phyloP scores from a whole-genome alignment of 2,797 vertebrate species.

The Cygnus olor region DNA sequence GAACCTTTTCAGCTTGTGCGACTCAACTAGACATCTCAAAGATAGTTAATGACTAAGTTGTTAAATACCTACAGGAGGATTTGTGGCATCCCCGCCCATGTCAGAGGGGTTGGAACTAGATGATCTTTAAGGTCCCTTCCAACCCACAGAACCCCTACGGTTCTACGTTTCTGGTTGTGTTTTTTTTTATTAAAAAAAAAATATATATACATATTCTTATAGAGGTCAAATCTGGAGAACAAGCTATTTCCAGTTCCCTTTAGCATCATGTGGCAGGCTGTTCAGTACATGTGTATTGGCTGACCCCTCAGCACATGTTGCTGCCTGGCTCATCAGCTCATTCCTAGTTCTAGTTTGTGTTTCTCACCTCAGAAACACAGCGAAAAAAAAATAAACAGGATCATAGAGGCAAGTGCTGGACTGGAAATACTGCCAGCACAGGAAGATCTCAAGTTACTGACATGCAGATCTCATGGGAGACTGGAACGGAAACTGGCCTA shows the following conservation, averaged over 20 bases:
- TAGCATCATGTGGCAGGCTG: rapidly evolving
- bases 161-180: too few relatives aligned
- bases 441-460: not conserved
- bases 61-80: not conserved
- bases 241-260: rapidly evolving
- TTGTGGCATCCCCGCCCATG: too few relatives aligned
- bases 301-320: rapidly evolving
- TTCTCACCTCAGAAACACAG: not conserved
- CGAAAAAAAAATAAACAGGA: not conserved
- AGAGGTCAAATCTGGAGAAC: not conserved
- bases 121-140: too few relatives aligned
- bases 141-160: too few relatives aligned
- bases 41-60: not conserved
- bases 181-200: not conserved
- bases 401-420: not conserved
- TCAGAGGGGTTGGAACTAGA: too few relatives aligned
- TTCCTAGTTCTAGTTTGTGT: not conserved
- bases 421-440: not conserved
- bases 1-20: not conserved
- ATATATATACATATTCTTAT: not conserved
- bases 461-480: not conserved
- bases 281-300: rapidly evolving
- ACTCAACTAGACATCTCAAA: not conserved
- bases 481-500: not conserved
- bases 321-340: not conserved